Evolutionary conservation across 2,888 invertebrate genomes (phyloP), one percentile per base, ranked within the genome.

Genomic region (Tinea pellionella): DNA sequence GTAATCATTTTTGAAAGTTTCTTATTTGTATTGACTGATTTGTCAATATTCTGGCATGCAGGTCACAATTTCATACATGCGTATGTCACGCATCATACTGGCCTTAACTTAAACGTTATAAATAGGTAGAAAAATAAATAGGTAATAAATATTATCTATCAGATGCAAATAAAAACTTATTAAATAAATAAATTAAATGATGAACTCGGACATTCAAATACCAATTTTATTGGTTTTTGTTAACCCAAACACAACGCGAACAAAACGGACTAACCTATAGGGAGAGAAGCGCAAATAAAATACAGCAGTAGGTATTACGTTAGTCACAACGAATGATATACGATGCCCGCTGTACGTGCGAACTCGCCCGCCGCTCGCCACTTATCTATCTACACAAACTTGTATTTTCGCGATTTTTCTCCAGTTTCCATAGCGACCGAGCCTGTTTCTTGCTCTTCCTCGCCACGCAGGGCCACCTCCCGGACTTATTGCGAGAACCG

Each of bases 361-460:
- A 59, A 59, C 59, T 57, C 56, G 58, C 61, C 57, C 42, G 19
- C 15, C 42, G 32, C 24, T 43, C 43, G 53, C 60, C 60, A 62
- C 58, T 53, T 53, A 60, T 62, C 59, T 60, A 62, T 60, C 60
- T 60, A 59, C 59, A 60, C n/a, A n/a, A n/a, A n/a, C 9, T 60
- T 61, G 60, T 62, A 59, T 58, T 62, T 61, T 47, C 59, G 56
- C 59, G 59, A 62, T 60, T 61, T 62, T 62, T 62, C 61, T 62
- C 59, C 60, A n/a, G 59, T 61, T 61, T 42, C 61, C 61, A 61
- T 51, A 57, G 60, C 53, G 47, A 13, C 53, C 42, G 37, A 16
- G 56, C 15, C 58, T 58, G 43, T 58, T 18, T 51, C 61, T 61
- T 58, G 19, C 42, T 61, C 61, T 59, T 61, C 19, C 51, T 24